Evolutionary conservation across 2,113 vertebrate genomes (phyloP).

Genomic region (Urocynchramus pylzowi): DNA sequence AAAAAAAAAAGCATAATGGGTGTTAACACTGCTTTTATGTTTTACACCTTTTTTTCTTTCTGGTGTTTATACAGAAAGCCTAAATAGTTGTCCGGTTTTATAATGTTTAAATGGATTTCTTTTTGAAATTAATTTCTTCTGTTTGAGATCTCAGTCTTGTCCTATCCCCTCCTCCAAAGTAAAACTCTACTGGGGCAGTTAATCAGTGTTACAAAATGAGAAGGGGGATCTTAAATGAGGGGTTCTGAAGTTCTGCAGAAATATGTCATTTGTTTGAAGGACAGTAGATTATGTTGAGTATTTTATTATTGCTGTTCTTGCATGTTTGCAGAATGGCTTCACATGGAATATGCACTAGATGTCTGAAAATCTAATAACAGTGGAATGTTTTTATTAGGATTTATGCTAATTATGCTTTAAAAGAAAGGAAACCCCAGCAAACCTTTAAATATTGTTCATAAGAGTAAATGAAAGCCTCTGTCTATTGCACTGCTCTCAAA

Average conservation of each 20-base stretch:
- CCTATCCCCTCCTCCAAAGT: neutral
- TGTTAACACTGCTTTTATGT: neutral
- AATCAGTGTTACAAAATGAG: neutral
- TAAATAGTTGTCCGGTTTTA: neutral
- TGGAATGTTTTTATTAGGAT: neutral
- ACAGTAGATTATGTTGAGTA: neutral
- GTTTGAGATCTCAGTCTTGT: neutral
- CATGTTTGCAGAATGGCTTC: neutral
- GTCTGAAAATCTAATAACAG: neutral
- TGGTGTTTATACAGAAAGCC: neutral
- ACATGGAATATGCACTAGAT: too few species aligned
- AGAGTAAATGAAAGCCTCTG: neutral
- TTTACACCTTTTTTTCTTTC: neutral
- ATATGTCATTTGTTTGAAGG: neutral
- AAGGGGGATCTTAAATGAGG: neutral
- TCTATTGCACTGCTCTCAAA: neutral
- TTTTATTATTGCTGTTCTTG: neutral
- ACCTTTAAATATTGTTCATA: neutral
- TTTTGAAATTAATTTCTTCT: neutral
- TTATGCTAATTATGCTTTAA: too few species aligned
- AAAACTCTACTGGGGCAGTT: neutral
- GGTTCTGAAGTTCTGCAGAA: neutral
- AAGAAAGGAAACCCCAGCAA: neutral
- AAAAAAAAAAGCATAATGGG: rapidly evolving
- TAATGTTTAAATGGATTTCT: neutral